These are phyloP conservation scores for Hoplodrina ambigua DNA, from an alignment of 2,888 invertebrate genomes.

Conservation along the genomic window DNA sequence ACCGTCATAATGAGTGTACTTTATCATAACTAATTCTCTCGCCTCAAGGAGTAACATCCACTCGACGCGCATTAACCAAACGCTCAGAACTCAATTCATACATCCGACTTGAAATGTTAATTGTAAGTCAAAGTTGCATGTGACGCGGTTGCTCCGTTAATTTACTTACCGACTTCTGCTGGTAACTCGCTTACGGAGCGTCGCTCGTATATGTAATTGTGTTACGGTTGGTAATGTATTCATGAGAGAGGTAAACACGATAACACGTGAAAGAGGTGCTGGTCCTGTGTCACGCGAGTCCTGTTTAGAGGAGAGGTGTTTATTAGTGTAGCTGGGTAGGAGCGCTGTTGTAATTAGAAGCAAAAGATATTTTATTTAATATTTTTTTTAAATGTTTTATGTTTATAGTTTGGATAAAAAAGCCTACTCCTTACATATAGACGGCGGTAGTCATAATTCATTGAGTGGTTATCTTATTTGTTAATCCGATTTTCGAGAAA, in stretches of 20 bases:
- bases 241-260: conserved; percentile 17
- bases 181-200: conserved; percentile 27
- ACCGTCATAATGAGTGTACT: too few species aligned
- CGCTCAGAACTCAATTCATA: background rate
- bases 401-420: too few species aligned
- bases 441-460: too few species aligned
- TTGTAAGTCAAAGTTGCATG: conserved; percentile 17
- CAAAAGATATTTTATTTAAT: too few species aligned
- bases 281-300: background rate
- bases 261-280: background rate
- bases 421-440: too few species aligned
- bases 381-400: too few species aligned
- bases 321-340: too few species aligned
- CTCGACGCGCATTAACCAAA: background rate
- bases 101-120: conserved; percentile 5
- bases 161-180: conserved; percentile 17
- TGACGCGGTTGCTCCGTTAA: conserved; percentile 33
- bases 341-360: too few species aligned
- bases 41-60: background rate
- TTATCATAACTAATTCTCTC: too few species aligned
- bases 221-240: conserved; percentile 28
- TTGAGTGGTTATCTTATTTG: too few species aligned
- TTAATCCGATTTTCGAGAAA: too few species aligned
- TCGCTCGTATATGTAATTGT: conserved; percentile 27
- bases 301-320: background rate